These are phyloP conservation scores for Percopsis omiscomaycus DNA, from an alignment of 2,797 vertebrate species.

Conservation along the genomic window DNA sequence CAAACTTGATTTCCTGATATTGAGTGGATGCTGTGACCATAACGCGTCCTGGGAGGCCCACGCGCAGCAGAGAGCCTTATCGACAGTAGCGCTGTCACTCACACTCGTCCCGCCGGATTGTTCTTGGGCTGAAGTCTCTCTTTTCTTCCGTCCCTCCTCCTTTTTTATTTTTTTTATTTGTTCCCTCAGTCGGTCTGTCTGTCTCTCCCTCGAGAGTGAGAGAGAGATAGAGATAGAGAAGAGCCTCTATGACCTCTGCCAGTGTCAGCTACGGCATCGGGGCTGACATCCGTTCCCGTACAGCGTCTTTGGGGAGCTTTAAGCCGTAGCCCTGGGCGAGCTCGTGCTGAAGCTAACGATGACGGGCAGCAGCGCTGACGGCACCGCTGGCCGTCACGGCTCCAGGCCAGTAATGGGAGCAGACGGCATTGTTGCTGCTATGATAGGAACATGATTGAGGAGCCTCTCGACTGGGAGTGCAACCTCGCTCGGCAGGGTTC, in stretches of 20 bases:
- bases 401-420: conserved; percentile 5
- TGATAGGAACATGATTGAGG: neutral
- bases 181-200: conserved; percentile 13
- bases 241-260: conserved; percentile 16
- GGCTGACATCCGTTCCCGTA: neutral
- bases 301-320: neutral
- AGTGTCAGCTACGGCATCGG: conserved; percentile 12
- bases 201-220: conserved; percentile 13
- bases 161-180: neutral
- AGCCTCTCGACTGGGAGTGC: neutral
- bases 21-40: no score
- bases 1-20: no score
- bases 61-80: conserved; percentile 2
- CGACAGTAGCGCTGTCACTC: conserved; percentile 14
- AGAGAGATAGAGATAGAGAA: no score
- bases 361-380: conserved; percentile 17
- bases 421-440: neutral
- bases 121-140: neutral
- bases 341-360: neutral
- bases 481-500: no score
- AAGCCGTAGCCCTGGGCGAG: neutral
- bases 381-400: neutral
- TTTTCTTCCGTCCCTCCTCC: neutral
- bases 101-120: conserved; percentile 1
- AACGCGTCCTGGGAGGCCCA: no score